phyloP scores from a whole-genome alignment of 2,888 invertebrate genomes.

The Neocrepidodera transversa region DNA sequence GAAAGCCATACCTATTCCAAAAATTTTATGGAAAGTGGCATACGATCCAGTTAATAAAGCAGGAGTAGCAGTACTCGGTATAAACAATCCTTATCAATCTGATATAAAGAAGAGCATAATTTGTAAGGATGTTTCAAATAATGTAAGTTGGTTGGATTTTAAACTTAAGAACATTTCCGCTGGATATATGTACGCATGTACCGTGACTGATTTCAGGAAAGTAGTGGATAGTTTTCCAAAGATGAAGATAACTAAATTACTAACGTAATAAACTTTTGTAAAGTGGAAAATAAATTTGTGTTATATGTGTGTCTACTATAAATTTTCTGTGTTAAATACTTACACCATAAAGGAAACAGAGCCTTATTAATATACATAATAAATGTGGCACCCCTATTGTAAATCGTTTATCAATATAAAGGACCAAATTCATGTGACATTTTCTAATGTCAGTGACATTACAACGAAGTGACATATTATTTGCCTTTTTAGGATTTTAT shows the following conservation, averaged over 20 bases:
- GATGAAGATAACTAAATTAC: conserved; percentile 57
- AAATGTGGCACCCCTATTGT: too few species aligned
- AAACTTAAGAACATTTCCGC: conserved; percentile 58
- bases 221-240: conserved; percentile 64
- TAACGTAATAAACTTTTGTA: conserved; percentile 26
- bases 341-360: too few species aligned
- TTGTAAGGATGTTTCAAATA: conserved; percentile 62
- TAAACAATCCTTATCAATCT: conserved; percentile 67
- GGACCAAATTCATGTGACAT: too few species aligned
- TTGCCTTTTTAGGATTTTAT: too few species aligned
- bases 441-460: too few species aligned
- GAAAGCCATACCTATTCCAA: conserved; percentile 64
- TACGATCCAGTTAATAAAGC: conserved; percentile 63
- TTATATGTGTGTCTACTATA: too few species aligned
- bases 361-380: too few species aligned
- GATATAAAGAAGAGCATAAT: conserved; percentile 44
- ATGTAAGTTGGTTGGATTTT: conserved; percentile 69
- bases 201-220: conserved; percentile 65
- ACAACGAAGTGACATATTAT: too few species aligned
- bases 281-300: too few species aligned
- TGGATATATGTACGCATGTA: conserved; percentile 71
- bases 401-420: too few species aligned
- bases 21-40: conserved; percentile 67
- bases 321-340: too few species aligned
- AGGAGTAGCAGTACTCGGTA: conserved; percentile 67